Evolutionary conservation across 2,888 invertebrate genomes (phyloP), one percentile per base, ranked within the genome.

Genomic region (Galerucella calmariensis): DNA sequence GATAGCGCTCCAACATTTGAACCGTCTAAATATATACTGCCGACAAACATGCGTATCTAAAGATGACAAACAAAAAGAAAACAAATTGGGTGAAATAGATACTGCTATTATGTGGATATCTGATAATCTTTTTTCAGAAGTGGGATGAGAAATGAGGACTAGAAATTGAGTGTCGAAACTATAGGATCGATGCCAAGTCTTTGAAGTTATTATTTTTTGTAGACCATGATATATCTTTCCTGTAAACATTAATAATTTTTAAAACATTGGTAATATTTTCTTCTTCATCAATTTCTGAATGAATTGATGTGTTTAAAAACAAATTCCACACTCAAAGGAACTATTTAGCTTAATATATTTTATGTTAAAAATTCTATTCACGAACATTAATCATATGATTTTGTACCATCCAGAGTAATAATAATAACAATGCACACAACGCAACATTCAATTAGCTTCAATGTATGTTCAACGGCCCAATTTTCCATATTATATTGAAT

Each of bases 21-120:
- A 16, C 14, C 11, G 3, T 35, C 27, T n/a, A 61, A 61, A 61
- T 61, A 35, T 61, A 14, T 61, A 61, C 35, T 14, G 61, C 61
- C 5, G 35, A 61, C 35, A 61, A 61, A 35, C 35, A 27, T 61
- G 35, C n/a, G 61, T 61, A 61, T 61, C 61, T 61, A 61, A 61
- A 61, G 27, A 27, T 35, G 35, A 35, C 35, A 61, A 61, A 61
- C 61, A 61, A 61, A 35, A 27, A 12, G 27, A 14, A 35, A 61
- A 61, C 61, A 61, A 61, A 61, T 35, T 61, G 61, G 35, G 12
- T 61, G 35, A n/a, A 61, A 61, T 61, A 9, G 35, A 61, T 61
- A 61, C 35, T n/a, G 61, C 61, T n/a, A 61, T 61, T 35, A 61
- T 61, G 35, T 61, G 61, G 61, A 61, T 61, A 61, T 61, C 35